These are phyloP conservation scores for Acrocera orbiculus DNA, from an alignment of 2,888 invertebrate species.

Conservation along the genomic window DNA sequence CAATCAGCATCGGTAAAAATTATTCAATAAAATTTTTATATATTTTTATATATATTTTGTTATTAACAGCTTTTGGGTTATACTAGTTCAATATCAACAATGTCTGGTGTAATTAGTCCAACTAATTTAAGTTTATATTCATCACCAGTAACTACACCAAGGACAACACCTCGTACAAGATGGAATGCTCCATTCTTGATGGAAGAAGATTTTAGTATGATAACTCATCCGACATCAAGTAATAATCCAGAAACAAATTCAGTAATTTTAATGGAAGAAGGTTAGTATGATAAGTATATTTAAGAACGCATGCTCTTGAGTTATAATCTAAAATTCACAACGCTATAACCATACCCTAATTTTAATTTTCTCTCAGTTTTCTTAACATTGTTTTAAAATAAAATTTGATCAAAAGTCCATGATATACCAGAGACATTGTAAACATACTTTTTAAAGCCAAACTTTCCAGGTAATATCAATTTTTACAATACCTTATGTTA, in stretches of 20 bases:
- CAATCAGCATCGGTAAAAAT: constrained; percentile 40
- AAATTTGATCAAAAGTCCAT: too few species aligned
- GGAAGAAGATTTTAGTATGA: constrained; percentile 92
- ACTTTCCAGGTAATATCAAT: too few species aligned
- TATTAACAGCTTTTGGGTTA: constrained; percentile 72
- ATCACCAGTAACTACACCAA: constrained; percentile 49
- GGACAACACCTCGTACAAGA: constrained; percentile 51
- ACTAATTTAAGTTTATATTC: constrained; percentile 75
- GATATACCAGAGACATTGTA: too few species aligned
- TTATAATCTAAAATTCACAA: too few species aligned
- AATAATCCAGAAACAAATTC: constrained; percentile 45
- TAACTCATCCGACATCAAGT: constrained; percentile 51
- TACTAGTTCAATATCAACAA: constrained; percentile 61
- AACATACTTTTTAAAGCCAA: too few species aligned
- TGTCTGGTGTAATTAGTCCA: constrained; percentile 76
- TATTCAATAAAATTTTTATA: not conserved
- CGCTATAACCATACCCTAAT: too few species aligned
- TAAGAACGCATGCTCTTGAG: too few species aligned
- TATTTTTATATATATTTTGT: constrained; percentile 2
- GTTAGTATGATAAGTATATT: too few species aligned
- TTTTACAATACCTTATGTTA: too few species aligned
- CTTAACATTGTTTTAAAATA: too few species aligned
- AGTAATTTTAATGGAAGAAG: constrained; percentile 64
- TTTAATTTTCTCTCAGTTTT: too few species aligned
- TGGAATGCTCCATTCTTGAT: constrained; percentile 83